Evolutionary conservation across 35 echinoderm and acorn worm species (phyloP).

Genomic region (Lytechinus pictus): DNA sequence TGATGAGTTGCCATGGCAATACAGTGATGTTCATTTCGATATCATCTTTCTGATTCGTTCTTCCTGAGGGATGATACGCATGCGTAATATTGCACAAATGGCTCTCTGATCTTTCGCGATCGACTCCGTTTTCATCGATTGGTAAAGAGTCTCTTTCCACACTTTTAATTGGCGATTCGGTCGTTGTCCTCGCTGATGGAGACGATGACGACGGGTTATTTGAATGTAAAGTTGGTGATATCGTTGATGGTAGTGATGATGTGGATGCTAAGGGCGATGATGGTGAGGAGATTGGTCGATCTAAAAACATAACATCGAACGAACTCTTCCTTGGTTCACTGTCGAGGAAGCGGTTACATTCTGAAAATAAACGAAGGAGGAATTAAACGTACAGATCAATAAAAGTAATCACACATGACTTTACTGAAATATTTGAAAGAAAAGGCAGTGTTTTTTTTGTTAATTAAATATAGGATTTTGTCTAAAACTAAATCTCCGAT

Average conservation of each 20-base stretch:
- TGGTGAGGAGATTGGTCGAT: neutral
- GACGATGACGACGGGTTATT: neutral
- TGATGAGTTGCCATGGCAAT: slow-evolving; percentile 25
- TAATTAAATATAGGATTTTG: too few species aligned
- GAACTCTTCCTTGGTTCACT: neutral
- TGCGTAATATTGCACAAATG: slow-evolving; percentile 9
- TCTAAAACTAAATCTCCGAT: too few species aligned
- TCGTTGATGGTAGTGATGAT: neutral
- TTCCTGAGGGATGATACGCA: slow-evolving; percentile 17
- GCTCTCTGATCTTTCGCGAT: neutral
- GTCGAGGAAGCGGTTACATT: neutral
- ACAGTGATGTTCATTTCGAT: slow-evolving; percentile 39
- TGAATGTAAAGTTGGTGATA: neutral
- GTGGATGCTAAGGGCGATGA: neutral
- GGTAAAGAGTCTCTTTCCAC: neutral
- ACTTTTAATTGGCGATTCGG: neutral
- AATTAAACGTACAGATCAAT: neutral
- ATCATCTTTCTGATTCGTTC: slow-evolving; percentile 20
- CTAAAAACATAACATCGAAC: neutral
- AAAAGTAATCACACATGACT: too few species aligned
- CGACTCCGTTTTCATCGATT: neutral
- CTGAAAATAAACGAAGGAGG: neutral
- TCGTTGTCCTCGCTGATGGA: neutral
- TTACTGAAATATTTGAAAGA: too few species aligned
- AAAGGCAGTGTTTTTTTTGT: too few species aligned